Evolutionary conservation across 2,113 vertebrate genomes (phyloP).

Genomic region (Tympanuchus pallidicinctus): DNA sequence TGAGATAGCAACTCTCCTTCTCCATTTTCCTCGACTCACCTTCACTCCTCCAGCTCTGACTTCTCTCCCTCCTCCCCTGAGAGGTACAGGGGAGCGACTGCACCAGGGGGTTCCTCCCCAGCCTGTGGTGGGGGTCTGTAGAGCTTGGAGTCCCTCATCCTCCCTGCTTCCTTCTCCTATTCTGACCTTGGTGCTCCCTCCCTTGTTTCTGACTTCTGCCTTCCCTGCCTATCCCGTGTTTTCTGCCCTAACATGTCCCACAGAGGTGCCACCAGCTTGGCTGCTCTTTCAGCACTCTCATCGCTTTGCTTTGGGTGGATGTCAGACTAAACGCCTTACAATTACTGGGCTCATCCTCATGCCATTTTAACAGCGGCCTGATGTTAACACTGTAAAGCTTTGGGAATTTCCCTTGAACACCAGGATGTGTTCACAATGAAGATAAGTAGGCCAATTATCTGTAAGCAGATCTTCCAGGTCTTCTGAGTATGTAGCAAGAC

Average conservation of each 20-base stretch:
- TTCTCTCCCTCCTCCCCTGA: background rate
- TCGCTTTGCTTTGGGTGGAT: background rate
- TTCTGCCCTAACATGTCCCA: background rate
- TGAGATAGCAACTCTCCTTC: background rate
- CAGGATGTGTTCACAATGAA: background rate
- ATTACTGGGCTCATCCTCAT: background rate
- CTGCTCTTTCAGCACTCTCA: background rate
- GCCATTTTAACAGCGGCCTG: constrained; percentile 3
- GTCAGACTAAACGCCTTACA: background rate
- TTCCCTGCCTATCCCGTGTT: background rate
- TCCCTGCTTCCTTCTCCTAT: background rate
- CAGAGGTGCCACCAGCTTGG: background rate
- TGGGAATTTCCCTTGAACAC: background rate
- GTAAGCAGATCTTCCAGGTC: background rate
- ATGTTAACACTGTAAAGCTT: background rate
- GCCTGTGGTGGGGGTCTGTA: background rate
- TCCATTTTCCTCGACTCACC: background rate
- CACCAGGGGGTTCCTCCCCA: background rate
- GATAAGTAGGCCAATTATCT: background rate
- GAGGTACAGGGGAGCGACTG: background rate
- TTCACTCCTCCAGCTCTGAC: background rate
- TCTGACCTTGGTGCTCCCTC: background rate
- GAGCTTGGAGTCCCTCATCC: background rate
- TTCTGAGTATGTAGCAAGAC: background rate
- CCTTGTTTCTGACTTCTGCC: background rate